These are phyloP conservation scores for Zaprionus vittiger DNA, from an alignment of 1,140 invertebrate species.

Conservation along the genomic window DNA sequence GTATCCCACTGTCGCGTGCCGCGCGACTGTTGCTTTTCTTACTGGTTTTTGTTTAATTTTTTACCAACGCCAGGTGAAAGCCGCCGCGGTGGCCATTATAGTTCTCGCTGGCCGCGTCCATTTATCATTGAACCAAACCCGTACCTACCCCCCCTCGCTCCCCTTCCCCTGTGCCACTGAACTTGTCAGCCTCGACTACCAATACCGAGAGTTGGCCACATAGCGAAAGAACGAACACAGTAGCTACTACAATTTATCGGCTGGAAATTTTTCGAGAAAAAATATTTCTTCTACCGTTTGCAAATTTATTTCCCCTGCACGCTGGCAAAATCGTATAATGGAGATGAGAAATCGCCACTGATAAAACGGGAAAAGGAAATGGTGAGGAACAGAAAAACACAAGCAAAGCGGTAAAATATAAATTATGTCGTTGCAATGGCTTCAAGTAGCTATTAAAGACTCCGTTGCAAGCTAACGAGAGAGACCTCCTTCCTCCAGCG, in stretches of 20 bases:
- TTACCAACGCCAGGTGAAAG: constrained; percentile 70
- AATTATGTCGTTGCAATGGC: constrained; percentile 58
- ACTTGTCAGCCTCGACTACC: constrained; percentile 63
- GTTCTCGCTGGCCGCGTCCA: constrained; percentile 73
- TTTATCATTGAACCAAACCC: constrained; percentile 63
- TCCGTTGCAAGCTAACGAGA: constrained; percentile 50
- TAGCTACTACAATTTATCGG: constrained; percentile 69
- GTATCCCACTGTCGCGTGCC: no score
- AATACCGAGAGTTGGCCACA: constrained; percentile 28
- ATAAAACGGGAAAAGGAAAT: constrained; percentile 50
- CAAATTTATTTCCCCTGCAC: constrained; percentile 76
- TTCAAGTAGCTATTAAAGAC: constrained; percentile 57
- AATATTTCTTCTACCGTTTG: constrained; percentile 77
- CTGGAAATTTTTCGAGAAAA: constrained; percentile 65
- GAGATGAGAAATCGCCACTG: constrained; percentile 73
- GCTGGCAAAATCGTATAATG: constrained; percentile 64
- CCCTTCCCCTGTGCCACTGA: constrained; percentile 34
- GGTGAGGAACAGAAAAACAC: constrained; percentile 19
- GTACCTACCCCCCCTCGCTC: constrained; percentile 1
- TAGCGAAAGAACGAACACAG: constrained; percentile 33
- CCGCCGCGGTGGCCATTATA: constrained; percentile 68
- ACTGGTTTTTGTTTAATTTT: constrained; percentile 54
- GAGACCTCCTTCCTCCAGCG: not conserved
- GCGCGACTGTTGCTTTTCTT: no score
- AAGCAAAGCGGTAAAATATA: constrained; percentile 55